These are phyloP conservation scores for Lutraria rhynchaena DNA, from an alignment of 1,140 invertebrate genomes.

Conservation along the genomic window DNA sequence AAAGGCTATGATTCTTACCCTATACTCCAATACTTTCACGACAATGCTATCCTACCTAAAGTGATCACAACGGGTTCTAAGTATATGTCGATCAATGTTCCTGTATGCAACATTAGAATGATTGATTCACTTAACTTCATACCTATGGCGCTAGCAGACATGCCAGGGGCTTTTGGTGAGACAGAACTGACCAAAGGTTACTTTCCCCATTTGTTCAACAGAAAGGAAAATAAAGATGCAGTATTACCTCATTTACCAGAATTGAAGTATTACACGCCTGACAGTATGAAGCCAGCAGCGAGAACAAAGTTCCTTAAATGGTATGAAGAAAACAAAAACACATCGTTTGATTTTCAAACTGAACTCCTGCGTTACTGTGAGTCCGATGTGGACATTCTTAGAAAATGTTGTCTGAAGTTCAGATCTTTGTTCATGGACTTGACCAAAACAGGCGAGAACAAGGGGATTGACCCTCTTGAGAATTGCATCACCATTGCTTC, in stretches of 20 bases:
- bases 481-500: constrained; percentile 57
- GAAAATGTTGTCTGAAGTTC: too few species aligned
- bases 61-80: too few species aligned
- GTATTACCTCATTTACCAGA: neutral
- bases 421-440: constrained; percentile 50
- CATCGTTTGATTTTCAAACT: constrained; percentile 24
- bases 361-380: constrained; percentile 24
- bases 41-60: neutral
- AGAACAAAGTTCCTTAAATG: constrained; percentile 42
- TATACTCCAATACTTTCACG: neutral
- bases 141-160: too few species aligned
- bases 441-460: constrained; percentile 18
- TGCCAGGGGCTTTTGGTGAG: constrained; percentile 27
- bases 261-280: constrained; percentile 1
- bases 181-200: constrained; percentile 34
- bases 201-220: constrained; percentile 41
- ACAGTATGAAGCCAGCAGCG: constrained; percentile 3
- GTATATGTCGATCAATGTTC: neutral
- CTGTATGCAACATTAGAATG: neutral
- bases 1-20: neutral
- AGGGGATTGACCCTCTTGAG: constrained; percentile 43
- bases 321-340: constrained; percentile 29
- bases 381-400: constrained; percentile 52
- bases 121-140: constrained; percentile 38
- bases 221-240: neutral